These are phyloP conservation scores for Guaruba guarouba DNA, from an alignment of 2,113 vertebrate species.

Conservation along the genomic window DNA sequence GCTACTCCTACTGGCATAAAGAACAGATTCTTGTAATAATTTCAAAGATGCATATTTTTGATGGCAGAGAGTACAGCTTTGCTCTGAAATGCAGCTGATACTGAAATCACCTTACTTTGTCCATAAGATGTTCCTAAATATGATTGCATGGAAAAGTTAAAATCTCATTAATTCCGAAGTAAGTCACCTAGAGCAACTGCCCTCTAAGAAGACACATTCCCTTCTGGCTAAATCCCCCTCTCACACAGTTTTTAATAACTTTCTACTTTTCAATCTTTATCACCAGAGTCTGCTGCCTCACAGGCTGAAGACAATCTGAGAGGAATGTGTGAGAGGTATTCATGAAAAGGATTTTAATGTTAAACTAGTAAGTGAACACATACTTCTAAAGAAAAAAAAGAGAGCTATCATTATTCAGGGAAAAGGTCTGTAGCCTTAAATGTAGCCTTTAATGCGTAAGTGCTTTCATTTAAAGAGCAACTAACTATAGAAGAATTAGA, in stretches of 20 bases:
- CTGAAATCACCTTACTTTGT: not conserved
- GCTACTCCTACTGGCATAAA: not conserved
- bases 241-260: not conserved
- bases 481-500: not conserved
- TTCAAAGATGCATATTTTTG: not conserved
- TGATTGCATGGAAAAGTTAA: not conserved
- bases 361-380: not conserved
- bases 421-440: not conserved
- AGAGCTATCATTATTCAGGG: not conserved
- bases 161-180: not conserved
- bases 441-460: not conserved
- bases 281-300: not conserved
- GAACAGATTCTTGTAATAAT: not conserved
- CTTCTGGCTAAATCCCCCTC: not conserved
- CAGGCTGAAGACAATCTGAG: not conserved
- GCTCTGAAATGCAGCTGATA: not conserved
- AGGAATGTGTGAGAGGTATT: not conserved
- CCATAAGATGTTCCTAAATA: not conserved
- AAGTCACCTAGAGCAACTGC: not conserved
- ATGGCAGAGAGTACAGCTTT: not conserved
- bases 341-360: not conserved
- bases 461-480: not conserved
- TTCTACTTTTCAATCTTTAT: not conserved
- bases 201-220: not conserved
- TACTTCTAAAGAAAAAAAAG: not conserved